Conservation (phyloP, 2,113 vertebrate genomes). For the Okapia johnstoni region DNA sequence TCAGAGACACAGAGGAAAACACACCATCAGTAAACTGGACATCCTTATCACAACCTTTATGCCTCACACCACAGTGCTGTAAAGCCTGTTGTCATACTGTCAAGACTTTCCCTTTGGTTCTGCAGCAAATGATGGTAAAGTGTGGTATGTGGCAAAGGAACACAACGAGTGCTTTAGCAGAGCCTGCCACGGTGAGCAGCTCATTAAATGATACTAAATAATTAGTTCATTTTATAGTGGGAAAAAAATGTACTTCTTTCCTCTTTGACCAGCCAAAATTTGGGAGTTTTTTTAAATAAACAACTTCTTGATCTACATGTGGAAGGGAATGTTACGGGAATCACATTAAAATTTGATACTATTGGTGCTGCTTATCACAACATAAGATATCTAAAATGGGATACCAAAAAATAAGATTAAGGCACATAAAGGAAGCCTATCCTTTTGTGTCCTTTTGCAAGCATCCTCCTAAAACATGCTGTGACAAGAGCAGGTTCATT, state of each 20-base stretch:
- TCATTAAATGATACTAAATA: background rate
- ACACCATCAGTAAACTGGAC: no score
- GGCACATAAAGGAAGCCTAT: background rate
- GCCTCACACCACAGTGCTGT: background rate
- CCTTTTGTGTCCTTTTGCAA: background rate
- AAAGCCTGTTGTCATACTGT: background rate
- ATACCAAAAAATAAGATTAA: background rate
- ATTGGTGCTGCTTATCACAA: constrained; percentile 18
- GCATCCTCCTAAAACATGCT: background rate
- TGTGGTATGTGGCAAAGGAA: background rate
- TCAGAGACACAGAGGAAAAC: background rate
- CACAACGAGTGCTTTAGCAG: background rate
- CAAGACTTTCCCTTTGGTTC: background rate
- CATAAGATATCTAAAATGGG: constrained; percentile 3
- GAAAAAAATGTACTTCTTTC: background rate
- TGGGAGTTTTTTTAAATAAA: background rate
- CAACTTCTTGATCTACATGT: background rate
- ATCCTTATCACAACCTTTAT: background rate
- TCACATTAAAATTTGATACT: background rate
- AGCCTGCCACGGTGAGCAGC: background rate
- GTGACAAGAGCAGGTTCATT: background rate
- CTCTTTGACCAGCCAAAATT: background rate
- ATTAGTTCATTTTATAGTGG: background rate
- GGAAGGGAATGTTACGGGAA: background rate
- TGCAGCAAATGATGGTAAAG: background rate